Percentiles rank a stretch among this genome's conserved stretches.
Evolutionary conservation across 2,888 invertebrate species (phyloP).

Genomic region (Torymus tubicola): DNA sequence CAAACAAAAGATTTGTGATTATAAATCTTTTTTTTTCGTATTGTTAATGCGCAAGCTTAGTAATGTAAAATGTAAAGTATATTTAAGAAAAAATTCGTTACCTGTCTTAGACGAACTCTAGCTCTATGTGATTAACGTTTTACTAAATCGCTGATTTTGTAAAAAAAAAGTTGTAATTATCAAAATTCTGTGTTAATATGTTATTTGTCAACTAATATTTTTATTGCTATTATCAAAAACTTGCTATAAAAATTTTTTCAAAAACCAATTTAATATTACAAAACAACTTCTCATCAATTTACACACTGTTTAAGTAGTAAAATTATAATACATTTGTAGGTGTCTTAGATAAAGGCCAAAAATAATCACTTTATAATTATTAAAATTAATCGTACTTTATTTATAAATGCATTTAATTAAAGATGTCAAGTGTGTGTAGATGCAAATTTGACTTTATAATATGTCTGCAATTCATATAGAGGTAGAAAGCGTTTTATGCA

Average conservation of each 20-base stretch:
- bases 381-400: background rate
- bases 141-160: constrained; percentile 24
- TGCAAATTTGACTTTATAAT: constrained; percentile 7
- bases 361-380: constrained; percentile 5
- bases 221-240: too few relatives aligned
- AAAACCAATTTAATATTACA: background rate
- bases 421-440: background rate
- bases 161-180: too few relatives aligned
- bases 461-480: constrained; percentile 17
- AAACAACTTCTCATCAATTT: constrained; percentile 3
- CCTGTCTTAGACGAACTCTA: constrained; percentile 27
- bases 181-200: too few relatives aligned
- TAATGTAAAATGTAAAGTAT: constrained; percentile 37
- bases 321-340: constrained; percentile 21
- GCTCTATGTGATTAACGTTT: constrained; percentile 19
- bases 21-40: constrained; percentile 60
- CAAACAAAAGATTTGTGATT: constrained; percentile 29
- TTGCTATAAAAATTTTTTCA: background rate
- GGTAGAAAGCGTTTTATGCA: constrained; percentile 10
- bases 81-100: constrained; percentile 41
- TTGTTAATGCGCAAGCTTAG: constrained; percentile 68
- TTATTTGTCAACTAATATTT: too few relatives aligned
- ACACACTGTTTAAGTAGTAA: constrained; percentile 9
- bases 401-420: constrained; percentile 1
- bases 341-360: background rate